phyloP scores from a whole-genome alignment of 2,113 vertebrate genomes.

The Condylura cristata region DNA sequence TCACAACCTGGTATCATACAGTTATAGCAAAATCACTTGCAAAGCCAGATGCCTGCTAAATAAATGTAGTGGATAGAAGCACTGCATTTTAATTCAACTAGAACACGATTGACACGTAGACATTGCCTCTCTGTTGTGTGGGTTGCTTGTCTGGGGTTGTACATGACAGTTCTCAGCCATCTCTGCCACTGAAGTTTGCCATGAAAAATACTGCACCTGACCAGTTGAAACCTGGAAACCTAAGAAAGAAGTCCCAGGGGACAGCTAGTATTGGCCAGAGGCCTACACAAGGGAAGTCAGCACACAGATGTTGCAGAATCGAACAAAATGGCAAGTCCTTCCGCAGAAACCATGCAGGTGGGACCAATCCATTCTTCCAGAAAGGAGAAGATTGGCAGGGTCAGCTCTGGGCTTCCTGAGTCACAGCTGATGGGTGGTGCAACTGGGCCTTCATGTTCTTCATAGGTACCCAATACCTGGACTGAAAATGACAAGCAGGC shows the following conservation, averaged over 20 bases:
- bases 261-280: neutral
- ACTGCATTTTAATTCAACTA: neutral
- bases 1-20: neutral
- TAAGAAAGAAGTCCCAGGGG: neutral
- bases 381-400: neutral
- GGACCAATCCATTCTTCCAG: neutral
- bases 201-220: neutral
- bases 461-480: neutral
- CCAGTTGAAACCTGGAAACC: neutral
- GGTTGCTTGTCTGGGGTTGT: neutral
- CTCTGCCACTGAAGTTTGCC: neutral
- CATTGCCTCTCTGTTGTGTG: neutral
- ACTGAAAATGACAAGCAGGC: neutral
- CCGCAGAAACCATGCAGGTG: neutral
- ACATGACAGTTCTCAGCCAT: neutral
- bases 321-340: neutral
- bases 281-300: fast-evolving
- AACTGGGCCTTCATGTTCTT: neutral
- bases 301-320: neutral
- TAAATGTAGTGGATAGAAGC: neutral
- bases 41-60: neutral
- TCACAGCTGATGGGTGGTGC: neutral
- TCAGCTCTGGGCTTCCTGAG: neutral
- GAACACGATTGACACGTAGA: neutral
- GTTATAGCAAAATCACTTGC: neutral